Conservation (phyloP, 2,797 vertebrate species). For the Naso thynnoides region DNA sequence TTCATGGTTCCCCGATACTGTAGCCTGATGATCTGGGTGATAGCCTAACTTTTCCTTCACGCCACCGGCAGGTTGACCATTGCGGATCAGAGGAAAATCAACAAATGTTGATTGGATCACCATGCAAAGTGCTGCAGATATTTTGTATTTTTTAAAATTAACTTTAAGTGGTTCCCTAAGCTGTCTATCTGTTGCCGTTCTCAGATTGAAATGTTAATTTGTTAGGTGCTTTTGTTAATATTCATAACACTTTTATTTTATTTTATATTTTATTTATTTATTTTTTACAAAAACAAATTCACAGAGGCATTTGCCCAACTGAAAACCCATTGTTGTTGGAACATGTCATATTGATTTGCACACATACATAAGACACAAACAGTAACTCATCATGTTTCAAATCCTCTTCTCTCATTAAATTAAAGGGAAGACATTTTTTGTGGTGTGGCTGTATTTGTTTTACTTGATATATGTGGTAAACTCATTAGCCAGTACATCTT, state of each 20-base stretch:
- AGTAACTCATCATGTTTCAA: slow-evolving; percentile 1
- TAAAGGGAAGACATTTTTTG: no score
- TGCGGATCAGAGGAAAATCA: background rate
- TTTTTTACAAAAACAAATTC: no score
- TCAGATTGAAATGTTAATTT: background rate
- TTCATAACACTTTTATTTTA: background rate
- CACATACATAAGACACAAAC: background rate
- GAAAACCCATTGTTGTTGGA: background rate
- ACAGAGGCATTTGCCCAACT: background rate
- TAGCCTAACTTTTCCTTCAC: background rate
- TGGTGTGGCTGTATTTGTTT: no score
- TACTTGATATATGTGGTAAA: no score
- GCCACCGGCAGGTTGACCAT: background rate
- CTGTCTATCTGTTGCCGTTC: background rate
- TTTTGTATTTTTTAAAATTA: background rate
- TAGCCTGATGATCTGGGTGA: slow-evolving; percentile 1
- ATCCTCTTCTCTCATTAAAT: background rate
- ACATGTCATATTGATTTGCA: background rate
- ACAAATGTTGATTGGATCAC: background rate
- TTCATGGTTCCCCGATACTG: background rate
- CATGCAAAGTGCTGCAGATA: background rate
- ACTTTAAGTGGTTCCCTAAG: background rate
- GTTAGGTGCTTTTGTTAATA: background rate
- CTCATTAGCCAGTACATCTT: no score
- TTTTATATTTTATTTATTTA: no score